Evolutionary conservation across 2,888 invertebrate genomes (phyloP).

Genomic region (Nudaria mundana): DNA sequence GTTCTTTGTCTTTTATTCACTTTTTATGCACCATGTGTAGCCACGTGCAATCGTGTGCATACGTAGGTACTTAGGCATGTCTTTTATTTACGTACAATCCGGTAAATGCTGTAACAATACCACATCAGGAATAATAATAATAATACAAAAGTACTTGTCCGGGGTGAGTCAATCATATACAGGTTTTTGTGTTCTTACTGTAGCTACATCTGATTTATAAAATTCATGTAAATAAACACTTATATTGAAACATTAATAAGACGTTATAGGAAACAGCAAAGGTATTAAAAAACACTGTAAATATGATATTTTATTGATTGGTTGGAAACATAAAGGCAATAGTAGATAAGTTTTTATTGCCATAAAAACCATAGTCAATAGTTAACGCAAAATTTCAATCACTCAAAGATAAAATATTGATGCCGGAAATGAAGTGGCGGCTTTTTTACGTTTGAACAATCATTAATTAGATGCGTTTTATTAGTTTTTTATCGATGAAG

Average conservation of each 20-base stretch:
- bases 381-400: slow-evolving; percentile 51
- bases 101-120: slow-evolving; percentile 25
- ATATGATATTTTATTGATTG: slow-evolving; percentile 48
- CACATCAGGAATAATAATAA: slow-evolving; percentile 18
- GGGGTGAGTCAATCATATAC: slow-evolving; percentile 21
- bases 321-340: slow-evolving; percentile 57
- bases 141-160: slow-evolving; percentile 21
- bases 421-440: slow-evolving; percentile 60
- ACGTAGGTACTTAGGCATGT: neutral
- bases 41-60: slow-evolving; percentile 16
- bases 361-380: slow-evolving; percentile 51
- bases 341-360: slow-evolving; percentile 52
- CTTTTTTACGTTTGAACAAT: slow-evolving; percentile 66
- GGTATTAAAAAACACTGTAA: slow-evolving; percentile 52
- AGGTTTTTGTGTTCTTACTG: slow-evolving; percentile 15
- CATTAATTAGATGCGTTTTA: slow-evolving; percentile 72
- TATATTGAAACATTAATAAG: slow-evolving; percentile 25
- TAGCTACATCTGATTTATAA: slow-evolving; percentile 19
- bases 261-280: slow-evolving; percentile 46
- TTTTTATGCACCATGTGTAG: slow-evolving; percentile 9
- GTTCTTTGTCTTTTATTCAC: slow-evolving; percentile 23
- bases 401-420: slow-evolving; percentile 54
- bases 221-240: slow-evolving; percentile 20
- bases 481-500: slow-evolving; percentile 63
- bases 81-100: slow-evolving; percentile 14